phyloP scores from a whole-genome alignment of 37 sponge, comb jelly and placozoan species.

The Aphrocallistes beatrix region DNA sequence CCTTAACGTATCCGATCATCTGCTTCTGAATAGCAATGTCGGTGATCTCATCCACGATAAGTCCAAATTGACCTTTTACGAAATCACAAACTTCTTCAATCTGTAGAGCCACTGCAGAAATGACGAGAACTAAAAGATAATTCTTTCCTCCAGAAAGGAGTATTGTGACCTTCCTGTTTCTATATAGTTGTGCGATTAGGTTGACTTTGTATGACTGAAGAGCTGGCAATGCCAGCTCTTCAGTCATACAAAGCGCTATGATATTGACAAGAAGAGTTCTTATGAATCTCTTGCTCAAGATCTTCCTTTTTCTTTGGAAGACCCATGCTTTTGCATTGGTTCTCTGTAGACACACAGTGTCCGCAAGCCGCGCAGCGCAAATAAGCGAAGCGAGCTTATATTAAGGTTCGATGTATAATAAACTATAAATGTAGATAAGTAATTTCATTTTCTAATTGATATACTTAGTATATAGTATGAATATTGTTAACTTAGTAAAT shows the following conservation, averaged over 20 bases:
- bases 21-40: background rate
- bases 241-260: background rate
- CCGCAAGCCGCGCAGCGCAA: no score
- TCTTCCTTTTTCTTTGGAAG: no score
- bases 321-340: no score
- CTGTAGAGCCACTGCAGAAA: background rate
- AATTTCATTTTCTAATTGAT: no score
- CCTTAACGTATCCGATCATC: slow-evolving; percentile 7
- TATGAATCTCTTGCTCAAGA: no score
- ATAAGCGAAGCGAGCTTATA: no score
- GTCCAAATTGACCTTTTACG: background rate
- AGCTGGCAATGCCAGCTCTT: background rate
- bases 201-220: no score
- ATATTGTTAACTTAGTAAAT: no score
- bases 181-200: background rate
- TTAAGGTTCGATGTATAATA: no score
- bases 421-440: no score
- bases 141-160: background rate
- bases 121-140: background rate
- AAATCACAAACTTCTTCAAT: background rate
- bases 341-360: no score
- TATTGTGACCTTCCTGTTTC: slow-evolving; percentile 7
- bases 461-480: no score
- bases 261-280: background rate
- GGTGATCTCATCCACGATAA: slow-evolving; percentile 10